These are phyloP conservation scores for Cheilosia variabilis DNA, from an alignment of 2,888 invertebrate genomes.

Conservation along the genomic window DNA sequence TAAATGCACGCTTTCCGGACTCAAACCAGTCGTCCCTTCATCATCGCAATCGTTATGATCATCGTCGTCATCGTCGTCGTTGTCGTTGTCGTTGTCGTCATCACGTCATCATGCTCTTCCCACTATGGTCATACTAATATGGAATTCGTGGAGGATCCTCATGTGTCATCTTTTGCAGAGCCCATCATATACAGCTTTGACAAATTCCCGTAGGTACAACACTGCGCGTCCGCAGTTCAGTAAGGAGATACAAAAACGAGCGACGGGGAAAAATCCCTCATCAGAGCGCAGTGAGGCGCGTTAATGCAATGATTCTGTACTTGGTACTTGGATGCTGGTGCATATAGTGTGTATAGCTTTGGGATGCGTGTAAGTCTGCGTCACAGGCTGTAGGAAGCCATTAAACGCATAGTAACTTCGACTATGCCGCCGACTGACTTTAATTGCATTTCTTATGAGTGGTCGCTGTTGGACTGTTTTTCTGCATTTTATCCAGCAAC, in stretches of 20 bases:
- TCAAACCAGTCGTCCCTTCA: conserved; percentile 50
- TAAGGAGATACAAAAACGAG: conserved; percentile 26
- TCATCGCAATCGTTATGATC: conserved; percentile 42
- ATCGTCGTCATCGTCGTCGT: conserved; percentile 31
- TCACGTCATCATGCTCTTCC: conserved; percentile 72
- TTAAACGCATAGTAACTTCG: conserved; percentile 67
- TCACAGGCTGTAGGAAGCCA: conserved; percentile 59
- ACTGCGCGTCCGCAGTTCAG: neutral
- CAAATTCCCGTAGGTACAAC: conserved; percentile 77
- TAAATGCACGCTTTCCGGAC: conserved; percentile 57
- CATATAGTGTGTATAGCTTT: conserved; percentile 28
- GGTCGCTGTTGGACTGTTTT: conserved; percentile 20
- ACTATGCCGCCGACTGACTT: conserved; percentile 80
- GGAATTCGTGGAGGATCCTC: conserved; percentile 76
- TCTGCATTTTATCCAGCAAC: conserved; percentile 38
- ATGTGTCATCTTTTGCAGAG: conserved; percentile 78
- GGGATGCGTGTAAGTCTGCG: conserved; percentile 59
- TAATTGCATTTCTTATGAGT: conserved; percentile 81
- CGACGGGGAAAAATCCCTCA: conserved; percentile 46
- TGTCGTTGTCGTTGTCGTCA: conserved; percentile 62
- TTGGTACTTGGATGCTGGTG: conserved; percentile 18
- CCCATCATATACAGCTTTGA: conserved; percentile 77
- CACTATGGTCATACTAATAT: conserved; percentile 76
- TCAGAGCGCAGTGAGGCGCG: conserved; percentile 57
- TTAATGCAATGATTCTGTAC: conserved; percentile 68